These are phyloP conservation scores for Quiscalus mexicanus DNA, from an alignment of 2,113 vertebrate genomes.

Conservation along the genomic window DNA sequence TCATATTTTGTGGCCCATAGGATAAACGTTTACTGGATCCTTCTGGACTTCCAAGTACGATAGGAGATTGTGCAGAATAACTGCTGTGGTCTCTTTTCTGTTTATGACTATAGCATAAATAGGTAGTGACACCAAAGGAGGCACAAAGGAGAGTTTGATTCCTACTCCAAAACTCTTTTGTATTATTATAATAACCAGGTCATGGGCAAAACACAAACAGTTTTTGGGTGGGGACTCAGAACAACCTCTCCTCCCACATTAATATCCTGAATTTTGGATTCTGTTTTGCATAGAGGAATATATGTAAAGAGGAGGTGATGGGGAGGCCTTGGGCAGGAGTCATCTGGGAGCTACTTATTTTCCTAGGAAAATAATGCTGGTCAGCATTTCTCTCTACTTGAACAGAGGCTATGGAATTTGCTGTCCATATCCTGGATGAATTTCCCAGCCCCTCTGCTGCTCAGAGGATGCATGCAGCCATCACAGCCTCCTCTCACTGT, in stretches of 20 bases:
- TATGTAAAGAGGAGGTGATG: not conserved
- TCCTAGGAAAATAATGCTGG: not conserved
- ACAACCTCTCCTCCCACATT: not conserved
- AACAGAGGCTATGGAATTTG: not conserved
- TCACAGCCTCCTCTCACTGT: not conserved
- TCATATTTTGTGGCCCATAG: not conserved
- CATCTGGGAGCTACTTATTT: not conserved
- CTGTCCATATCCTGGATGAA: not conserved
- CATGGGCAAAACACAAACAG: not conserved
- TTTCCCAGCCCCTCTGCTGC: not conserved
- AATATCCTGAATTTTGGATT: not conserved
- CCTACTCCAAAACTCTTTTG: not conserved
- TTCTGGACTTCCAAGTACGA: not conserved
- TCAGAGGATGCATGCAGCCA: rapidly evolving
- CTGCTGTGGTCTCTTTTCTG: not conserved
- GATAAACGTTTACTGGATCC: not conserved
- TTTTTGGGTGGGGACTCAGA: not conserved
- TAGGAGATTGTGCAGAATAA: not conserved
- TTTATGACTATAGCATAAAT: not conserved
- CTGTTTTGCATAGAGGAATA: not conserved
- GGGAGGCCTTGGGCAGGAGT: not conserved
- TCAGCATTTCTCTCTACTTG: not conserved
- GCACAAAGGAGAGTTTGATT: not conserved
- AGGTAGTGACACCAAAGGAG: not conserved
- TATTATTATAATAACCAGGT: not conserved